These are phyloP conservation scores for Drosophila ochracea DNA, from an alignment of 2,888 invertebrate genomes.

Conservation along the genomic window DNA sequence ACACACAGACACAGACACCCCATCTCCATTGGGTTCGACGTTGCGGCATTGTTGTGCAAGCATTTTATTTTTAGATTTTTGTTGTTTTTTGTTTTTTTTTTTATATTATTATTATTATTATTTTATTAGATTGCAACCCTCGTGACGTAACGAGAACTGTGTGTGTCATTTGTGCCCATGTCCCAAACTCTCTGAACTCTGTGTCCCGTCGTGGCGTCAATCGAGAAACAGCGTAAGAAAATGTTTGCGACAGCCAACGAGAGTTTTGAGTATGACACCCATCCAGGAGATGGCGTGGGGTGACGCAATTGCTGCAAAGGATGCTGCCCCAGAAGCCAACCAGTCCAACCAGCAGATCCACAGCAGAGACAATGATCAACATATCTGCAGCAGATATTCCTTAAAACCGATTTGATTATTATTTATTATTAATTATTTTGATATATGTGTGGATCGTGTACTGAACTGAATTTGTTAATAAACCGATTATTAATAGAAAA, in stretches of 20 bases:
- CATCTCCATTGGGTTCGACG: neutral
- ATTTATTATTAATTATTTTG: neutral
- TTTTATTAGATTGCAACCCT: conserved; percentile 78
- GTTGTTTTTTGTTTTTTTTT: neutral
- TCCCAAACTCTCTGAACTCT: conserved; percentile 3
- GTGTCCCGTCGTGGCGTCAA: conserved; percentile 28
- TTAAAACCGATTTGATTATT: no score
- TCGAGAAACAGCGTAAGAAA: conserved; percentile 47
- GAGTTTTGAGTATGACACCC: neutral
- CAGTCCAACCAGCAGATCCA: neutral
- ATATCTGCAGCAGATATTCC: neutral
- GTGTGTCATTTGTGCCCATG: conserved; percentile 41
- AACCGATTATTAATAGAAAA: neutral
- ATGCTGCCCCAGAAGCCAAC: no score
- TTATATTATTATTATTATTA: conserved; percentile 67
- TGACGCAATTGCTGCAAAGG: conserved; percentile 1
- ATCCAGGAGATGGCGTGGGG: neutral
- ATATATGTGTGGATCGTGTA: neutral
- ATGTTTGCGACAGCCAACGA: conserved; percentile 35
- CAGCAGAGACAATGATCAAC: neutral
- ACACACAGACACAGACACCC: neutral
- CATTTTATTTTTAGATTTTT: conserved; percentile 7
- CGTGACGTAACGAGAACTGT: conserved; percentile 29
- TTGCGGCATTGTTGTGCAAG: conserved; percentile 44
- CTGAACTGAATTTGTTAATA: neutral